Base-by-base conservation (phyloP, 1,140 invertebrate genomes). In the Anastrepha ludens region DNA sequence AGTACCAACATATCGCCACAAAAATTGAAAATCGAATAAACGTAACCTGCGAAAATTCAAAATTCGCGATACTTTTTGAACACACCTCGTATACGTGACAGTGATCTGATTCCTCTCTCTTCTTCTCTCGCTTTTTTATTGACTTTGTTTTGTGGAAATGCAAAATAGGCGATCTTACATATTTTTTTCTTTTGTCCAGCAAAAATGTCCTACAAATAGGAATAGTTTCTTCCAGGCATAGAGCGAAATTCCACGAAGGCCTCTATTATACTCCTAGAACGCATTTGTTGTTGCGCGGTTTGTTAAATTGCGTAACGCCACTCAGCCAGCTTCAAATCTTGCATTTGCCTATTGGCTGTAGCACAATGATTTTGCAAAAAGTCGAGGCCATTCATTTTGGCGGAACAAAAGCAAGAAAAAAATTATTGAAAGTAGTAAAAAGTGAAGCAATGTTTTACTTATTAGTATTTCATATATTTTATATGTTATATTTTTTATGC, bases 401-500 rank as follows among this genome's bases (percentile, higher is more conserved):
- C 47, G 65, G 41, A 20, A 50, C 47, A 17, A 59, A 6, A 39
- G 6, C 7, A 86, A 92, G 90, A 92, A 92, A 92, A 92, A 92
- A 92, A 89, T 88, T 90, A 92, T 91, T 92, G 92, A 92, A 92
- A 91, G 92, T 91, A 91, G 91, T 92, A 90, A 92, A 92, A 92
- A 92, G 89, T 91, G 86, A 91, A 92, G 89, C 91, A 88, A 87
- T 89, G 85, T 89, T 89, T 89, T 87, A 87, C 88, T 29, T 29
- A 29, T 29, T 0, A 29, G 29, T 29, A 29, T 29, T 29, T 29
- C 29, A 29, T 29, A 1, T 29, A 29, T 67, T 85, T 9, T 67
- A 17, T 87, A 86, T 89, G 89, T 85, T 86, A 60, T 55, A 4
- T 58, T 15, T 29, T 6, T n/a, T 59, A 15, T 8, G 29, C 44